Evolutionary conservation across 2,113 vertebrate species (phyloP), one percentile per base, ranked within the genome.

Genomic region (Dipodomys stephensi): DNA sequence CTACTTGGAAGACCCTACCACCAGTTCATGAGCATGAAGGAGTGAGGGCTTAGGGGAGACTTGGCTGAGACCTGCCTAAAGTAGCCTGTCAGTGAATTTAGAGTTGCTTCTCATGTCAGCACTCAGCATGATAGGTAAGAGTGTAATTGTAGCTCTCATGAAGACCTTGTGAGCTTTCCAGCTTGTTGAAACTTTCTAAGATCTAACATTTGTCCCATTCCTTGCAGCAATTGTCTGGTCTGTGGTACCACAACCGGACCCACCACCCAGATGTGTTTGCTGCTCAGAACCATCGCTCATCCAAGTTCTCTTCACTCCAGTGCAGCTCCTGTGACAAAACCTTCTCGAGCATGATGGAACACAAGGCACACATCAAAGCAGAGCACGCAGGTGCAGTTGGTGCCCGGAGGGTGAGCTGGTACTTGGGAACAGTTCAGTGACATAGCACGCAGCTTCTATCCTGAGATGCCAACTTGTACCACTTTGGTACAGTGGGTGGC

Each of bases 231-330:
- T 96, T 99, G 73, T 99, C 99, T 10, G 99, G 99, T 9, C 96
- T 99, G 80, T 99, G 99, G 99, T 99, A 99, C 96, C 99, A 99
- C 77, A 99, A 99, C 96, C 98, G 98, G 92, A 99, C 98, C 69
- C 98, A 98, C 90, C 99, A 99, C 87, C 99, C 99, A 0, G 99
- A 99, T 11, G 97, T 98, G 73, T 99, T 98, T 94, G 98, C 98
- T 23, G 98, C 96, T 78, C 99, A 99, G 93, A 98, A 98, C 83
- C 97, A 98, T 69, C 97, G 98, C 7, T 98, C 98, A 78, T 98
- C 99, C 88, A 99, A 97, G 97, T 98, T 98, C 97, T 98, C 98
- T 0, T 98, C 98, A 6, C 97, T 99, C 28, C 98, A 98, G 97
- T 99, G 99, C 94, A 98, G 98, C n/a, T 96, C 98, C 92, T 99